Evolutionary conservation across 2,797 vertebrate genomes (phyloP), one percentile per base, ranked within the genome.

Genomic region (Corythornis leucogaster): DNA sequence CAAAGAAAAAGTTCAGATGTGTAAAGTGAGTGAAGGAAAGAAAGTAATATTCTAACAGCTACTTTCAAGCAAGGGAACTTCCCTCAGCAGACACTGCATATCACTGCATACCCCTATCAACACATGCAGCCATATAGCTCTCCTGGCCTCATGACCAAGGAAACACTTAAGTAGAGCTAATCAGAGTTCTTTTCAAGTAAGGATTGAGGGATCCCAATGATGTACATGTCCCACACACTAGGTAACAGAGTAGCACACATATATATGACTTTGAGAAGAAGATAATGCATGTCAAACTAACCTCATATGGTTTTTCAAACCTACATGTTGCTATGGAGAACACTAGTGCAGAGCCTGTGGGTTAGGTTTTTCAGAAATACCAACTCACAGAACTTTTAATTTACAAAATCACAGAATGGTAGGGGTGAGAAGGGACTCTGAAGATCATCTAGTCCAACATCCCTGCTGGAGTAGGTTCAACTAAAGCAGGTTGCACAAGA

Each of bases 11-110:
- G 12, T 8, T 42, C 66, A 35, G 48, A 73, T 77, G 58, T 80
- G 31, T 57, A 86, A 84, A 86, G 69, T 3, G 11, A 33, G 17
- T 3, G 10, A 33, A 18, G 25, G 31, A 87, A 76, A 20, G 26
- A 26, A 85, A 76, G 31, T 83, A 92, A 43, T 57, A 75, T 66
- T 83, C 67, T 31, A 50, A 82, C 15, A 22, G 22, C 28, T 86
- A 28, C 26, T 89, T 78, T 66, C 57, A 55, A 64, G 43, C 25
- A 71, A 20, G 8, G 17, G 7, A 80, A 55, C 4, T 4, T 26
- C 42, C 61, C n/a, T 68, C 38, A 85, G 30, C 59, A 79, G 57
- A 25, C 13, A 43, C 1, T 40, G 55, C 17, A 35, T 11, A 66
- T 48, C 81, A 42, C 50, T 54, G 38, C 38, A 66, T 87, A 35